Percentiles rank a stretch among this genome's conserved stretches.
phyloP scores from a whole-genome alignment of 1,140 invertebrate species.

The Thrips palmi region DNA sequence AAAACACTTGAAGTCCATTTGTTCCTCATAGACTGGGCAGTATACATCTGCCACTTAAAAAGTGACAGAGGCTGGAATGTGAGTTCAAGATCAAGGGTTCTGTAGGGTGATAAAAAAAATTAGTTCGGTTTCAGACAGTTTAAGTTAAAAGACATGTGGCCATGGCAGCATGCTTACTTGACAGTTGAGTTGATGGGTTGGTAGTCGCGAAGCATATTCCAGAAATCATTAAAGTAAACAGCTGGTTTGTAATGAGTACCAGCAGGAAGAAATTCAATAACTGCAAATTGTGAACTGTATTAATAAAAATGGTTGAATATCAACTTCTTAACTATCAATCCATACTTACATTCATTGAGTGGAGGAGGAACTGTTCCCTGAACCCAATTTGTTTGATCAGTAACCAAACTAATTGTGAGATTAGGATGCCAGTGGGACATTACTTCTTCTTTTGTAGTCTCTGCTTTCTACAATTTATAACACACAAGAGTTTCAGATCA shows the following conservation, averaged over 20 bases:
- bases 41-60: conserved; percentile 96
- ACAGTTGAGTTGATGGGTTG: conserved; percentile 78
- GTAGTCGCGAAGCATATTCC: conserved; percentile 96
- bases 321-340: too few species aligned
- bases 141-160: not conserved
- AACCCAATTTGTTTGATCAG: conserved; percentile 88
- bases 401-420: conserved; percentile 85
- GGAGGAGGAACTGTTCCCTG: conserved; percentile 75
- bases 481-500: conserved; percentile 3
- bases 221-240: conserved; percentile 94
- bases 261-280: conserved; percentile 71
- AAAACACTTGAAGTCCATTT: conserved; percentile 43
- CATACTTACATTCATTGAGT: conserved; percentile 67
- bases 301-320: too few species aligned
- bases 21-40: conserved; percentile 79
- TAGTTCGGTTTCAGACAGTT: not conserved
- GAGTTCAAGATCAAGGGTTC: conserved; percentile 41
- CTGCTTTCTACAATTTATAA: conserved; percentile 39
- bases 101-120: conserved; percentile 14
- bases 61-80: conserved; percentile 89
- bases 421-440: conserved; percentile 99
- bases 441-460: conserved; percentile 68
- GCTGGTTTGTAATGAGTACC: conserved; percentile 81
- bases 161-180: conserved; percentile 26
- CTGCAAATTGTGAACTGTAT: conserved; percentile 22